Evolutionary conservation across 2,113 vertebrate genomes (phyloP).

Genomic region (Oncorhynchus clarkii): DNA sequence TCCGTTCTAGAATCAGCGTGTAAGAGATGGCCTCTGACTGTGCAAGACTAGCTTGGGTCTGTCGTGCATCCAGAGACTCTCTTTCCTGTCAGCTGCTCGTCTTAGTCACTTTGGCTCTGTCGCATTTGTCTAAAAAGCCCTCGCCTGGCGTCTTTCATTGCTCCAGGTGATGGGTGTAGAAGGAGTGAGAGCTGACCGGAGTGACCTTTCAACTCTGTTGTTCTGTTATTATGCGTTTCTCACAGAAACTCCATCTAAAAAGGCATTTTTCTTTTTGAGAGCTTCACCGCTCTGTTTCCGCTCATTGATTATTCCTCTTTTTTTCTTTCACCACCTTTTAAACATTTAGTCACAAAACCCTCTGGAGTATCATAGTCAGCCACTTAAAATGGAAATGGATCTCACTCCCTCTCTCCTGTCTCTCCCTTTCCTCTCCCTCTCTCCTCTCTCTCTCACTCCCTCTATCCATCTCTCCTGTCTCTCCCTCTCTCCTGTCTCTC

Average conservation of each 20-base stretch:
- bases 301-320: conserved; percentile 27
- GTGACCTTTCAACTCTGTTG: too few species aligned
- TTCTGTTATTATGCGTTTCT: conserved; percentile 11
- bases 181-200: too few species aligned
- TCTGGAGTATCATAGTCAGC: conserved; percentile 37
- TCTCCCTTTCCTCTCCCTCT: not conserved
- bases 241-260: conserved; percentile 26
- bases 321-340: conserved; percentile 23
- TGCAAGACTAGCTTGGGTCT: conserved; percentile 36
- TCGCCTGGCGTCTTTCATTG: conserved; percentile 30
- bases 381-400: conserved; percentile 55
- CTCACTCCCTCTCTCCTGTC: conserved; percentile 16
- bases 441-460: not conserved
- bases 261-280: too few species aligned
- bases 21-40: conserved; percentile 56
- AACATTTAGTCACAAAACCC: conserved; percentile 41
- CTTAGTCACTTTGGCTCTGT: too few species aligned
- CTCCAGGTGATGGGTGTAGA: too few species aligned
- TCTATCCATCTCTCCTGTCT: too few species aligned
- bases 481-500: too few species aligned
- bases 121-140: conserved; percentile 15
- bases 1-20: conserved; percentile 64
- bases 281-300: conserved; percentile 2
- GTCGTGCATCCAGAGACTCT: conserved; percentile 40
- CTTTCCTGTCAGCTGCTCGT: conserved; percentile 5